Evolutionary conservation across 2,113 vertebrate species (phyloP).

Genomic region (Pomatostomus ruficeps): DNA sequence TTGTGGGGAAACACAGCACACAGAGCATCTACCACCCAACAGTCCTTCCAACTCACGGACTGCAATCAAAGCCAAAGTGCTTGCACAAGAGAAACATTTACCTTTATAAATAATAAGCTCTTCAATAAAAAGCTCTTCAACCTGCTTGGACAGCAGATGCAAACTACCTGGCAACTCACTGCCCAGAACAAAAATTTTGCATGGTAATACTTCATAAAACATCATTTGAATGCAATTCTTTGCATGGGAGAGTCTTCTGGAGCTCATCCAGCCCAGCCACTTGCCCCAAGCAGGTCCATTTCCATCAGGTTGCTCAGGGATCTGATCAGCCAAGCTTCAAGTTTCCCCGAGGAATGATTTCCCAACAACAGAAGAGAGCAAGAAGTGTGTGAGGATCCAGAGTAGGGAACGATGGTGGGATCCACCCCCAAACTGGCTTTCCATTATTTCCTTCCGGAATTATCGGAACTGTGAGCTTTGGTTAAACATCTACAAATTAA

Average conservation of each 20-base stretch:
- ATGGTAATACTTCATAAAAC: background rate
- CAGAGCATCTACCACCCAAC: background rate
- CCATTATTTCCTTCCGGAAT: background rate
- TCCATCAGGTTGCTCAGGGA: background rate
- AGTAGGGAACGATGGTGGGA: background rate
- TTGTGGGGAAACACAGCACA: background rate
- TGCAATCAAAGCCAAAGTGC: background rate
- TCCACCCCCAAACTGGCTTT: background rate
- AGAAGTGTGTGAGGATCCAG: background rate
- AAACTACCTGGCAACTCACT: background rate
- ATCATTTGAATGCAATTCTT: background rate
- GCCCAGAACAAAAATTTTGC: background rate
- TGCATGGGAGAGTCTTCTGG: background rate
- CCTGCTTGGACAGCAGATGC: fast-evolving
- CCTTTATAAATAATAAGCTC: background rate
- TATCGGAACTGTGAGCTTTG: background rate
- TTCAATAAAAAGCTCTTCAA: background rate
- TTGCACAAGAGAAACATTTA: background rate
- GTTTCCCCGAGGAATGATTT: background rate
- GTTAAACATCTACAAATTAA: background rate
- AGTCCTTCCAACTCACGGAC: background rate
- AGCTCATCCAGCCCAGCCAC: background rate
- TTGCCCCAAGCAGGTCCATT: background rate
- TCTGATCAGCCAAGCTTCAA: background rate
- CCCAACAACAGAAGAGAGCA: background rate